Evolutionary conservation across 2,113 vertebrate genomes (phyloP).

Genomic region (Dasyurus viverrinus): DNA sequence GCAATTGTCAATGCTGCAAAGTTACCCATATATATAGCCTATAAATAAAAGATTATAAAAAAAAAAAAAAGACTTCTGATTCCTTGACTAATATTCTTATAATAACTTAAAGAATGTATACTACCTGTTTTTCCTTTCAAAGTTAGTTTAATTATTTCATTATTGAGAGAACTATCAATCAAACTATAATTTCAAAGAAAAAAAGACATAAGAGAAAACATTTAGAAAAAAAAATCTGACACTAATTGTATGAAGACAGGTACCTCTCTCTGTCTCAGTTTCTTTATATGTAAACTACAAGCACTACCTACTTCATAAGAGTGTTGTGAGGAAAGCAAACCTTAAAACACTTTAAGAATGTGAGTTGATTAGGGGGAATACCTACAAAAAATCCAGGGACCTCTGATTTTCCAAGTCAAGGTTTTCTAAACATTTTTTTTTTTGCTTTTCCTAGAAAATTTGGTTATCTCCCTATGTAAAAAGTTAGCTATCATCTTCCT

Average conservation of each 20-base stretch:
- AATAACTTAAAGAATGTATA: not conserved
- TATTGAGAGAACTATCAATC: not conserved
- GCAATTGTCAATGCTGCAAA: too few species aligned
- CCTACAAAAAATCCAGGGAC: not conserved
- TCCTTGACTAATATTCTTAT: not conserved
- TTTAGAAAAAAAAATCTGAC: not conserved
- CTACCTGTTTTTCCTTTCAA: not conserved
- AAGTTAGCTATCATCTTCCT: slow-evolving; percentile 43
- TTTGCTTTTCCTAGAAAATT: slow-evolving; percentile 26
- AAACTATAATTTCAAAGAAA: not conserved
- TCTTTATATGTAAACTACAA: slow-evolving; percentile 18
- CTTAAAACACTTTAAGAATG: slow-evolving; percentile 8
- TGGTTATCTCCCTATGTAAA: slow-evolving; percentile 46
- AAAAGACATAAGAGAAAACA: not conserved
- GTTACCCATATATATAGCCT: too few species aligned
- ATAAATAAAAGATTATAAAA: too few species aligned
- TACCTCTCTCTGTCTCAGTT: not conserved
- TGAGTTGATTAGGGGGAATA: not conserved
- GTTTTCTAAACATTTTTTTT: slow-evolving; percentile 1
- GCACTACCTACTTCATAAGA: slow-evolving; percentile 17
- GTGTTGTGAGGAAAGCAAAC: not conserved
- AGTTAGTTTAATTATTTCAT: not conserved
- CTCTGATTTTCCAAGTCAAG: not conserved
- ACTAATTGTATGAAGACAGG: not conserved
- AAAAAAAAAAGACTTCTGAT: not conserved